Evolutionary conservation across 2,888 invertebrate genomes (phyloP).

Genomic region (Drosophila melanocephala): DNA sequence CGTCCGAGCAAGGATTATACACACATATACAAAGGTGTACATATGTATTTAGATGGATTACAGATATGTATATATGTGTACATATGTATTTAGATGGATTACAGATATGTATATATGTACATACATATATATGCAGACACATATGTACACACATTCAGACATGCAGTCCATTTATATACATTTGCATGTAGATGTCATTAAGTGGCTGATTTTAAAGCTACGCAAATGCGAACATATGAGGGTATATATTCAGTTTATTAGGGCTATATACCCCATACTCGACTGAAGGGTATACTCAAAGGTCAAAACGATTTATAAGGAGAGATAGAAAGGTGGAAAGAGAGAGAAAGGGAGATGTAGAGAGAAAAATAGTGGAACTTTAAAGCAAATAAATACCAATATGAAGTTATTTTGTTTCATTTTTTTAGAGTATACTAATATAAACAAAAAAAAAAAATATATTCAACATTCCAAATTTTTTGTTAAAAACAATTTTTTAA

Average conservation of each 20-base stretch:
- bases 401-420: neutral
- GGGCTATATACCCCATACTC: neutral
- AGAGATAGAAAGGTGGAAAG: neutral
- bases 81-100: conserved; percentile 1
- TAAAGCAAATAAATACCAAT: neutral
- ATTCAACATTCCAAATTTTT: neutral
- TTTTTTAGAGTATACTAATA: neutral
- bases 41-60: conserved; percentile 1
- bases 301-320: neutral
- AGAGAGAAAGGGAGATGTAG: neutral
- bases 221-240: neutral
- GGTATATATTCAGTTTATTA: conserved; percentile 18
- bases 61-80: neutral
- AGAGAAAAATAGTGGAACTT: neutral
- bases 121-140: neutral
- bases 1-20: conserved; percentile 30
- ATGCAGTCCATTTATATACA: neutral
- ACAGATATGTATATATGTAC: neutral
- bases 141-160: neutral
- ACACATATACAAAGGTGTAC: neutral
- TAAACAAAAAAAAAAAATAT: neutral
- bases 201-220: conserved; percentile 7
- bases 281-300: neutral
- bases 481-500: neutral
- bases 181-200: neutral